These are phyloP conservation scores for Ladona fulva DNA, from an alignment of 1,140 invertebrate genomes.

Conservation along the genomic window DNA sequence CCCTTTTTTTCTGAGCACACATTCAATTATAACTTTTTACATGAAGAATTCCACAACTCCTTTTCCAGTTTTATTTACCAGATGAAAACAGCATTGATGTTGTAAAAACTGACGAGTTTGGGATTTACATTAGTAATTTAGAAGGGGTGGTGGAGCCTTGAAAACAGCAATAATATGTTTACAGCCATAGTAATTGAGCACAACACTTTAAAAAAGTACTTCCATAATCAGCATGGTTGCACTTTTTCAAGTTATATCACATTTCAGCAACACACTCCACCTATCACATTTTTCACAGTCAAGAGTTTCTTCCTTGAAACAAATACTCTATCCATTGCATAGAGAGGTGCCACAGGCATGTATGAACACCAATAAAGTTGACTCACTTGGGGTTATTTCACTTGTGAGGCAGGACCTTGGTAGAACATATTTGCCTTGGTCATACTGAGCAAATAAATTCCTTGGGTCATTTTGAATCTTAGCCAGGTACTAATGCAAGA, in stretches of 20 bases:
- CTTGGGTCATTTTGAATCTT: background rate
- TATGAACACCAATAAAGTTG: background rate
- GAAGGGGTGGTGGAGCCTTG: background rate
- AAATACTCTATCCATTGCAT: background rate
- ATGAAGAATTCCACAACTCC: background rate
- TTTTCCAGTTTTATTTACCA: background rate
- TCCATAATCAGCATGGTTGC: background rate
- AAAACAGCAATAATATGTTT: background rate
- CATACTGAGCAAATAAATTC: background rate
- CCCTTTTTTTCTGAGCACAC: background rate
- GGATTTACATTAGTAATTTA: background rate
- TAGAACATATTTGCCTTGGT: background rate
- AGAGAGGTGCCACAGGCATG: background rate
- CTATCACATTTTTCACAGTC: conserved; percentile 9
- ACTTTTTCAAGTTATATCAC: background rate
- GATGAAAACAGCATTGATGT: background rate
- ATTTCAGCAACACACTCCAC: conserved; percentile 4
- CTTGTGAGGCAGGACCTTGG: background rate
- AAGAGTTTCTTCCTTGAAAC: background rate
- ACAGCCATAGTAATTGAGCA: conserved; percentile 5
- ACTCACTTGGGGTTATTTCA: background rate
- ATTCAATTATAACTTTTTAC: background rate
- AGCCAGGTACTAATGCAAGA: background rate
- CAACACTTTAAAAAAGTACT: conserved; percentile 7
- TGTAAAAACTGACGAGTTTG: background rate